Base-by-base conservation (phyloP, 1,140 invertebrate genomes). In the Bombus haemorrhoidalis region DNA sequence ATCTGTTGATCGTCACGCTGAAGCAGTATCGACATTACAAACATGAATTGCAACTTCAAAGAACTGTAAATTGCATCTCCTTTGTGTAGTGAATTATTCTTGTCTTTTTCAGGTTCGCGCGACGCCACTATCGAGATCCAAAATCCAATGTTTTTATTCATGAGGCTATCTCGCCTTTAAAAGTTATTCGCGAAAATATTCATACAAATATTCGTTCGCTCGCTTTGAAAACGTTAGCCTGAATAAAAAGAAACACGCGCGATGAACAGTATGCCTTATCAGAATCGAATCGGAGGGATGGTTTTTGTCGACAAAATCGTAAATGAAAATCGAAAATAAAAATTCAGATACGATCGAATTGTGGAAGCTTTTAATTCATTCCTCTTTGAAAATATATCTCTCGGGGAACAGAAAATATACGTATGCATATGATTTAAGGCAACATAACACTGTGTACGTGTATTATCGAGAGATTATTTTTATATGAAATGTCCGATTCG, bases 71-170 rank as follows among this genome's bases (percentile, higher is more conserved):
- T 9, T n/a, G 5, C 28, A 72, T 15, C 25, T 41, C 4, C 15
- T 43, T 43, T n/a, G 13, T 15, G 3, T 39, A 22, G 47, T 22
- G 47, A 69, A 69, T 69, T 69, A 41, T n/a, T 41, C 39, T 15
- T n/a, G 28, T 9, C 25, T 28, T n/a, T 72, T 72, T 43, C 12
- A 72, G 39, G n/a, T 72, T 41, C 39, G 2, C 13, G 13, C 28
- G 39, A n/a, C 39, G 0, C 28, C 2, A 15, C 28, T n/a, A 39
- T 72, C 68, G 25, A 39, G 13, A 72, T 41, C 4, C 39, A 28
- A 72, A 72, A 41, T 41, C 5, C 15, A n/a, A 41, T 72, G 69
- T 72, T 72, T 72, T 43, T 72, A 72, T 72, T 72, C 69, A 72
- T 72, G 39, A 72, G 22, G 28, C 28, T n/a, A 5, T 71, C 39